These are phyloP conservation scores for Fringilla coelebs DNA, from an alignment of 2,797 vertebrate species.

Conservation along the genomic window DNA sequence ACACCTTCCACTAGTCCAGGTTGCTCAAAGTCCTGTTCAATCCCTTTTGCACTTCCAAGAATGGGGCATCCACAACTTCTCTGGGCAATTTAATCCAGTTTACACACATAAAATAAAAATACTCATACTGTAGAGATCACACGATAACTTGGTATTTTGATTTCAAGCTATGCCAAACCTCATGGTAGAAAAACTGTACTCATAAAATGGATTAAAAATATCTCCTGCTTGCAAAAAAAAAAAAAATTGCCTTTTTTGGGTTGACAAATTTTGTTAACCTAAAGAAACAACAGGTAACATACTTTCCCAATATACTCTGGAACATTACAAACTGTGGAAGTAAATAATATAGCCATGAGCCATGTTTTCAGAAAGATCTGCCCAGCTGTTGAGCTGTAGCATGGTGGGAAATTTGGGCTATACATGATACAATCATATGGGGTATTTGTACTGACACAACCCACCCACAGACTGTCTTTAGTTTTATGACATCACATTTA, in stretches of 20 bases:
- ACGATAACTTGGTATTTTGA: neutral
- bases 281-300: neutral
- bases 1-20: no score
- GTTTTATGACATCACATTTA: neutral
- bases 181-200: neutral
- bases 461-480: neutral
- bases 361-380: neutral
- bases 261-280: neutral
- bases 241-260: neutral
- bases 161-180: neutral
- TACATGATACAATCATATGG: neutral
- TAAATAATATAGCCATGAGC: neutral
- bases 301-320: neutral
- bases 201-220: neutral
- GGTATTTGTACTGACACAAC: neutral
- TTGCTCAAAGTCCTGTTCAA: no score
- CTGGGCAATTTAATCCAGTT: no score
- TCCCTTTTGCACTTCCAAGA: no score
- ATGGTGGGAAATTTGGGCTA: neutral
- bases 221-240: neutral
- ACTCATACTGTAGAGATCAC: neutral
- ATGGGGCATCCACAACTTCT: neutral
- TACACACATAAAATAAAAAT: neutral
- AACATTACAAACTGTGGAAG: neutral
- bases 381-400: neutral